Percentiles rank a stretch among this genome's conserved stretches.
Conservation (phyloP, 2,113 vertebrate species). For the Picathartes gymnocephalus region DNA sequence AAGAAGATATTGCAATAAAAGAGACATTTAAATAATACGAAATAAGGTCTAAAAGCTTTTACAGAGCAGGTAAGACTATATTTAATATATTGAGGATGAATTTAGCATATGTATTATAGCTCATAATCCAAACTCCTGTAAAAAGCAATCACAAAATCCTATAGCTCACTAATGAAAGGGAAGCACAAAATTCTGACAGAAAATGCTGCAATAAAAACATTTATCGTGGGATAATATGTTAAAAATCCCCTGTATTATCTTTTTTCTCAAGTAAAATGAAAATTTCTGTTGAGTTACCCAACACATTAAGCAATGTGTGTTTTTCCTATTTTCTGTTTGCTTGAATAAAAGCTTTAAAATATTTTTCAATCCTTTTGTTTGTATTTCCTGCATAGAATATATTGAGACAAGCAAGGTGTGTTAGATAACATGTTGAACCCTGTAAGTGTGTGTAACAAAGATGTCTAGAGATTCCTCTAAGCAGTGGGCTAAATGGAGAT, state of each 20-base stretch:
- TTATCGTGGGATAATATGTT: background rate
- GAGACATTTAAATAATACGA: background rate
- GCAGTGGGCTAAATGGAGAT: slow-evolving; percentile 34
- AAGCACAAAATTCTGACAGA: background rate
- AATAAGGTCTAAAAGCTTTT: background rate
- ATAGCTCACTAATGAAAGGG: background rate
- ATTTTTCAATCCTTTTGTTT: slow-evolving; percentile 29
- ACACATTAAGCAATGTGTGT: background rate
- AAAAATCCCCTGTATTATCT: background rate
- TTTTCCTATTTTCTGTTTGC: slow-evolving; percentile 25
- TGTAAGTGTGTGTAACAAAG: background rate
- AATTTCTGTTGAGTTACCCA: background rate
- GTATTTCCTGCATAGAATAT: slow-evolving; percentile 4
- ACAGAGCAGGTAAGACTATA: background rate
- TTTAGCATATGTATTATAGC: background rate
- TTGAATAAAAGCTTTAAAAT: slow-evolving; percentile 53
- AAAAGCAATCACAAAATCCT: background rate
- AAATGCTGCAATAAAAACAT: background rate
- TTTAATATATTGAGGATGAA: background rate
- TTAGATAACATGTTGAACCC: slow-evolving; percentile 8
- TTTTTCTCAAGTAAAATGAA: slow-evolving; percentile 3
- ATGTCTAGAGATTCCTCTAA: slow-evolving; percentile 29
- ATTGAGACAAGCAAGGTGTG: slow-evolving; percentile 10
- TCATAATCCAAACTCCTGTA: background rate
- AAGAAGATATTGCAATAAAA: background rate